These are phyloP conservation scores for Matsumyia berberina DNA, from an alignment of 2,888 invertebrate genomes.

Conservation along the genomic window DNA sequence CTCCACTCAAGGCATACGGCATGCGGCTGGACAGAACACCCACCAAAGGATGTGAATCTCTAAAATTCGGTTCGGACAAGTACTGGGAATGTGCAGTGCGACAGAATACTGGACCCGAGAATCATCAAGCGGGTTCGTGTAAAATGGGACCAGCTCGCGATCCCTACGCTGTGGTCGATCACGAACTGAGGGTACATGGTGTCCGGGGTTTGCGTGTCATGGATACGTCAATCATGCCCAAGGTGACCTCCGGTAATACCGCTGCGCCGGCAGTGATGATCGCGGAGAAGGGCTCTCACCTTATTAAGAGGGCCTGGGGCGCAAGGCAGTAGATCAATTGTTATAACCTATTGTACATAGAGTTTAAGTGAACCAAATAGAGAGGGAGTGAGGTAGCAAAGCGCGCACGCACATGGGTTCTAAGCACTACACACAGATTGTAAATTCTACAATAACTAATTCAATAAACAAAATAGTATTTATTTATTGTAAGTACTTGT, in stretches of 20 bases:
- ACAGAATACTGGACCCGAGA: slow-evolving; percentile 91
- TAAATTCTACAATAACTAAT: slow-evolving; percentile 69
- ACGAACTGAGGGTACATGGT: slow-evolving; percentile 87
- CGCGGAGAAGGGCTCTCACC: slow-evolving; percentile 88
- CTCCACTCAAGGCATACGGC: slow-evolving; percentile 88
- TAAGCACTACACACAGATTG: slow-evolving; percentile 54
- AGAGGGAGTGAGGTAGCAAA: slow-evolving; percentile 15
- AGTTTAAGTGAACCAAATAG: slow-evolving; percentile 68
- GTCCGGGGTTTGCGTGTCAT: slow-evolving; percentile 89
- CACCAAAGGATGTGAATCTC: slow-evolving; percentile 90
- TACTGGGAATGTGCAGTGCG: slow-evolving; percentile 91
- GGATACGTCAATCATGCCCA: slow-evolving; percentile 92
- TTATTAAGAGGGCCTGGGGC: slow-evolving; percentile 84
- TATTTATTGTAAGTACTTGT: slow-evolving; percentile 62
- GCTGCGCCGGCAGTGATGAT: slow-evolving; percentile 92
- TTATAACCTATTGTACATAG: slow-evolving; percentile 60
- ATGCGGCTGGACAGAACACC: slow-evolving; percentile 90
- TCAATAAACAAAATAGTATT: slow-evolving; percentile 69
- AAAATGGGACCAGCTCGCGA: slow-evolving; percentile 92
- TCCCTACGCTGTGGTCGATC: slow-evolving; percentile 90
- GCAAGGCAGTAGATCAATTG: slow-evolving; percentile 78
- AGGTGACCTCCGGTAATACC: slow-evolving; percentile 90
- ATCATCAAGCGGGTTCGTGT: slow-evolving; percentile 92
- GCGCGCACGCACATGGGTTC: slow-evolving; percentile 63
- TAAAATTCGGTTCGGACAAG: slow-evolving; percentile 89